Evolutionary conservation across 2,888 invertebrate genomes (phyloP).

Genomic region (Tiliacea citrago): DNA sequence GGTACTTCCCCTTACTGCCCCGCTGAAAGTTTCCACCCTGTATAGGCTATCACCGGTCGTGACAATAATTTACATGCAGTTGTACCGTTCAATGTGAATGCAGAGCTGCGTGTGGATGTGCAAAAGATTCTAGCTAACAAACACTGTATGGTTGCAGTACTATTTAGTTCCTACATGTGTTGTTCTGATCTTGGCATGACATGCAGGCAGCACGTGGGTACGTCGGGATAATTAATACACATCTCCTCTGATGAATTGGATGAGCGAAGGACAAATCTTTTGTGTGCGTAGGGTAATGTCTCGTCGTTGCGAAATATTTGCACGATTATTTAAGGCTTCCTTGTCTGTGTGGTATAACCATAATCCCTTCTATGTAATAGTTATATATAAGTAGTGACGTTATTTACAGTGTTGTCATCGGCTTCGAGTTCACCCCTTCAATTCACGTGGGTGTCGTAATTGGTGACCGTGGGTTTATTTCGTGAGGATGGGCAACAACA

Average conservation of each 20-base stretch:
- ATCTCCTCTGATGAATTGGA: conserved; percentile 39
- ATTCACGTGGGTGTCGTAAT: conserved; percentile 15
- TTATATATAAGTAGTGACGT: conserved; percentile 31
- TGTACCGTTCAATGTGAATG: neutral
- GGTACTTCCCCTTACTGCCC: too few species aligned
- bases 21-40: too few species aligned
- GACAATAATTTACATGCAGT: neutral
- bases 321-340: conserved; percentile 17
- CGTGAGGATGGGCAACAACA: neutral
- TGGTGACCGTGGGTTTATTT: conserved; percentile 1
- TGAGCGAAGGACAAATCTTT: conserved; percentile 59
- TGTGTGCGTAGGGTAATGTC: conserved; percentile 50
- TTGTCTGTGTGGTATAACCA: neutral
- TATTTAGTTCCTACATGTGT: conserved; percentile 25
- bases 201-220: conserved; percentile 65
- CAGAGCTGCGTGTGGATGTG: neutral
- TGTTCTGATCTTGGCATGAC: conserved; percentile 39
- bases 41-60: too few species aligned
- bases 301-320: conserved; percentile 12
- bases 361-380: conserved; percentile 38
- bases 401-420: conserved; percentile 31
- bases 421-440: conserved; percentile 31
- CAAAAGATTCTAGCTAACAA: neutral
- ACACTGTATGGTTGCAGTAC: conserved; percentile 8
- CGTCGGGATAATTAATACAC: conserved; percentile 57